Evolutionary conservation across 2,888 invertebrate genomes (phyloP).

Genomic region (Petrophora chlorosata): DNA sequence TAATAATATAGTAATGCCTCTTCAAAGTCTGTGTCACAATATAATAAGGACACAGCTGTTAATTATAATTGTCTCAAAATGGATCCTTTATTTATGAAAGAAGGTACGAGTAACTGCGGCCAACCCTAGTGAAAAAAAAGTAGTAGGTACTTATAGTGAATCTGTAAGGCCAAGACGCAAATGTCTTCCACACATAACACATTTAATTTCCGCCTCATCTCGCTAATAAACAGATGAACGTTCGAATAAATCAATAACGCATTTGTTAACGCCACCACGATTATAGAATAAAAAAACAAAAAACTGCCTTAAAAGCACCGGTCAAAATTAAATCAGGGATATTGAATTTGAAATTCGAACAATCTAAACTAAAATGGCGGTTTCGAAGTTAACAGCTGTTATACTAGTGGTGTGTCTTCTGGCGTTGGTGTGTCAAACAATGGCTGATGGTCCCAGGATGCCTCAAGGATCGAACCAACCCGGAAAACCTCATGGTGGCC

Average conservation of each 20-base stretch:
- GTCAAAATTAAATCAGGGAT: slow-evolving; percentile 21
- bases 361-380: slow-evolving; percentile 47
- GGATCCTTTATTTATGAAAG: no score
- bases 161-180: no score
- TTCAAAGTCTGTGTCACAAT: no score
- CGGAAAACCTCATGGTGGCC: slow-evolving; percentile 20
- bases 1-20: no score
- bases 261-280: slow-evolving; percentile 17
- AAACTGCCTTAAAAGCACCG: slow-evolving; percentile 31
- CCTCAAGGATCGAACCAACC: not conserved
- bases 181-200: slow-evolving; percentile 6
- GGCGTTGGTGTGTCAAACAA: slow-evolving; percentile 37
- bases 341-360: slow-evolving; percentile 23
- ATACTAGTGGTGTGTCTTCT: slow-evolving; percentile 49
- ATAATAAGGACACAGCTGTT: no score
- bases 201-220: not conserved
- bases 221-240: slow-evolving; percentile 33
- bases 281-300: slow-evolving; percentile 42
- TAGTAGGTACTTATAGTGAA: no score
- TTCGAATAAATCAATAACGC: slow-evolving; percentile 20
- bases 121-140: no score
- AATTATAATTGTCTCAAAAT: no score
- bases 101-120: no score
- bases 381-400: slow-evolving; percentile 47
- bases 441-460: slow-evolving; percentile 31